Percentiles rank a stretch among this genome's conserved stretches.
Evolutionary conservation across 2,113 vertebrate species (phyloP).

Genomic region (Cygnus buccinator): DNA sequence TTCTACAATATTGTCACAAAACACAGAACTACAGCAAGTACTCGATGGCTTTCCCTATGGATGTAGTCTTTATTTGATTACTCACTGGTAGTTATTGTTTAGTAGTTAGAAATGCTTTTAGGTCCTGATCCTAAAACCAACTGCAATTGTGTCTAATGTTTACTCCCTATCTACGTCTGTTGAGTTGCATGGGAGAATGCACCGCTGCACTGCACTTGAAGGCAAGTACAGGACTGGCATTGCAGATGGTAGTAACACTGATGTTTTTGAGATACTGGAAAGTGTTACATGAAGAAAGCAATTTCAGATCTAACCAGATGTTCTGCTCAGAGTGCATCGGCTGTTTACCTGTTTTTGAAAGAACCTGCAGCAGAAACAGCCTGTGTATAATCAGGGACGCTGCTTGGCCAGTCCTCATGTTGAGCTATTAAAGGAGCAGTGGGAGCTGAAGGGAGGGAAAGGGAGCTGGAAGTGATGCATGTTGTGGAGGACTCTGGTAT

Average conservation of each 20-base stretch:
- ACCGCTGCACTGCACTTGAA: background rate
- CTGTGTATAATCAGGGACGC: background rate
- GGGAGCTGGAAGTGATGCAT: background rate
- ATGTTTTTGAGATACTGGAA: background rate
- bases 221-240: background rate
- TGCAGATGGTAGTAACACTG: background rate
- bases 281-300: background rate
- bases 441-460: background rate
- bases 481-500: background rate
- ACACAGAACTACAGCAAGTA: background rate
- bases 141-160: background rate
- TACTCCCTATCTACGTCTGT: background rate
- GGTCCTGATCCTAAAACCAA: background rate
- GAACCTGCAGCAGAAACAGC: background rate
- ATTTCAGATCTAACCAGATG: background rate
- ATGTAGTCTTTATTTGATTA: background rate
- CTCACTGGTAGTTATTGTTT: background rate
- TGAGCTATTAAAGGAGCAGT: background rate
- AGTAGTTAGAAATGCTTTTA: background rate
- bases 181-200: background rate
- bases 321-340: background rate
- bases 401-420: background rate
- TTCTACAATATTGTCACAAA: background rate
- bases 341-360: background rate
- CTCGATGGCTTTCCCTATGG: fast-evolving